A percentile compares a stretch with the other conserved stretches of the same genome.
phyloP scores from a whole-genome alignment of 2,888 invertebrate genomes.

The Loripinus fragilis region DNA sequence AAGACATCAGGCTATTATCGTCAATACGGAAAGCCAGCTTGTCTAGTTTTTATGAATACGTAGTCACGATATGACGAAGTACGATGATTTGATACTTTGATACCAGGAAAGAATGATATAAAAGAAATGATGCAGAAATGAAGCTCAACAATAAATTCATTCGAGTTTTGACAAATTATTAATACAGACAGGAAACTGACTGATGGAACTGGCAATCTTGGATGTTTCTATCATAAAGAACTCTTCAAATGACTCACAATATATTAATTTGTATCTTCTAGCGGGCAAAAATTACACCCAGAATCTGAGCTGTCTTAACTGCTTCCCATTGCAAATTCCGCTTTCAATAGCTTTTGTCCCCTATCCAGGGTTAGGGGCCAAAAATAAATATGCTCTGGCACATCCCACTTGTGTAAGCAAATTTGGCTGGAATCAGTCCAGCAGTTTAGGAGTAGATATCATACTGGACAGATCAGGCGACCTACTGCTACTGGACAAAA shows the following conservation, averaged over 20 bases:
- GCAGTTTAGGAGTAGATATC: too few relatives aligned
- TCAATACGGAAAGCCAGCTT: neutral
- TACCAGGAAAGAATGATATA: neutral
- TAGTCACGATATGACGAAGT: slow-evolving; percentile 5
- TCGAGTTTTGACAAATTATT: slow-evolving; percentile 12
- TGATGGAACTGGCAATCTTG: neutral
- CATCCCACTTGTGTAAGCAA: too few relatives aligned
- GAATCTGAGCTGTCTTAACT: too few relatives aligned
- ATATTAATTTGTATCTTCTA: too few relatives aligned
- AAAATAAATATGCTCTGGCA: too few relatives aligned
- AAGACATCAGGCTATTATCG: slow-evolving; percentile 17
- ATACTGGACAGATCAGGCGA: too few relatives aligned
- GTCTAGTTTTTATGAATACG: slow-evolving; percentile 2
- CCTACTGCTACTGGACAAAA: too few relatives aligned
- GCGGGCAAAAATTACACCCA: too few relatives aligned
- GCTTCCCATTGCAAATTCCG: too few relatives aligned
- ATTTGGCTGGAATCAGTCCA: too few relatives aligned
- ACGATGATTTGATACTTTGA: slow-evolving; percentile 5
- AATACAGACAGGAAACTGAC: neutral
- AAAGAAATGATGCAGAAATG: neutral
- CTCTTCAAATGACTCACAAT: slow-evolving; percentile 4
- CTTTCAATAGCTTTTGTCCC: too few relatives aligned
- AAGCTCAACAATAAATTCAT: neutral
- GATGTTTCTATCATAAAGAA: neutral
- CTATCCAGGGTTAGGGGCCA: too few relatives aligned